These are phyloP conservation scores for Protodeltote pygarga DNA, from an alignment of 2,888 invertebrate genomes.

Conservation along the genomic window DNA sequence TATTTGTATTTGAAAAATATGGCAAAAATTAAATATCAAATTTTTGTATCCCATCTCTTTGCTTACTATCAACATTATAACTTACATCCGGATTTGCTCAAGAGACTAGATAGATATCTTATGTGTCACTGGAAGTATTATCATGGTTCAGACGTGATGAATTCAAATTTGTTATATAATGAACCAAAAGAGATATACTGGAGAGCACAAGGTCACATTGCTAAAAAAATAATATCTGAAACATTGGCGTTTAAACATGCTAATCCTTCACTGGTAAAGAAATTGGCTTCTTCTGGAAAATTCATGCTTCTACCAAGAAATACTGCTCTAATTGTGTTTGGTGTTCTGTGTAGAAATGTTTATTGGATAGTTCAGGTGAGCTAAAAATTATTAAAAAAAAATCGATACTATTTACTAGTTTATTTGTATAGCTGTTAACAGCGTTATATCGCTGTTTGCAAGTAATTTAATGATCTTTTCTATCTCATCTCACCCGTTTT, in stretches of 20 bases:
- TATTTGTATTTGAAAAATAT: constrained; percentile 62
- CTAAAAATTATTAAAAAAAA: neutral
- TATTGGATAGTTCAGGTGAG: constrained; percentile 70
- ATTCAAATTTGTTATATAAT: constrained; percentile 60
- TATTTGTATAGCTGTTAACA: no score
- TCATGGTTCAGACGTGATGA: constrained; percentile 66
- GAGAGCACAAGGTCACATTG: constrained; percentile 73
- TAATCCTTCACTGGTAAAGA: constrained; percentile 63
- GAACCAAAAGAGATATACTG: constrained; percentile 73
- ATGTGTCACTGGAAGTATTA: constrained; percentile 75
- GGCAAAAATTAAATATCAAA: constrained; percentile 61
- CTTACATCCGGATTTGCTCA: constrained; percentile 65
- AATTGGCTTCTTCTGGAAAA: constrained; percentile 63
- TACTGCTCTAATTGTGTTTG: constrained; percentile 61
- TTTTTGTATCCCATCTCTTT: constrained; percentile 65
- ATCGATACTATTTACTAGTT: neutral
- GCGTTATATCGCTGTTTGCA: no score
- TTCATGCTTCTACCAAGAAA: constrained; percentile 65
- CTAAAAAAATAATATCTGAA: constrained; percentile 63
- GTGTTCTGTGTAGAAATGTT: constrained; percentile 60
- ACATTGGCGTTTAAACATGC: constrained; percentile 62
- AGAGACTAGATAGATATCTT: constrained; percentile 66
- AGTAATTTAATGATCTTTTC: no score
- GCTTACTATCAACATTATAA: constrained; percentile 62
- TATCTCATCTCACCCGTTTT: no score